phyloP scores from a whole-genome alignment of 1,140 invertebrate genomes.

The Aphelinus atriplicis region DNA sequence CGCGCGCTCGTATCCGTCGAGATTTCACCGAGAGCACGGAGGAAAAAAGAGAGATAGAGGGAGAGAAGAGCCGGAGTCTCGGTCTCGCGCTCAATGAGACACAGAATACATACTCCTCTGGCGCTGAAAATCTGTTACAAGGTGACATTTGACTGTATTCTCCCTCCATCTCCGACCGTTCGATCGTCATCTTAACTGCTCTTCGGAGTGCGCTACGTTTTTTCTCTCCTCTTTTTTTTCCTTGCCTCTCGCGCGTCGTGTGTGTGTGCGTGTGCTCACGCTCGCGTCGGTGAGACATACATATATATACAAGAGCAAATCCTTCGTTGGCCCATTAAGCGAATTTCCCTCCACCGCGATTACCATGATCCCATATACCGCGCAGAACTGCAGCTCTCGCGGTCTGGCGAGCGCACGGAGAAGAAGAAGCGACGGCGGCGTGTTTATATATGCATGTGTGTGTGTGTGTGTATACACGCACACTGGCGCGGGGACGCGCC shows the following conservation, averaged over 20 bases:
- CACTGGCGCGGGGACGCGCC: background rate
- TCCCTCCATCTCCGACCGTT: slow-evolving; percentile 14
- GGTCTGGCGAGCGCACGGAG: background rate
- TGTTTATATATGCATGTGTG: background rate
- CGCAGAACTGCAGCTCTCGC: too few species aligned
- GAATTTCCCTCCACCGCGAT: too few species aligned
- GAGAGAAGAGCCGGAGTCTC: background rate
- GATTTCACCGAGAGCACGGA: background rate
- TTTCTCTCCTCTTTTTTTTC: background rate
- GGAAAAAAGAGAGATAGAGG: slow-evolving; percentile 7
- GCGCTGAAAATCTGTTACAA: slow-evolving; percentile 42
- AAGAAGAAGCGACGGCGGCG: background rate
- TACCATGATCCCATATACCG: too few species aligned
- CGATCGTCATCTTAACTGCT: slow-evolving; percentile 27
- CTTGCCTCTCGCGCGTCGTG: background rate
- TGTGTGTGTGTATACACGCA: background rate
- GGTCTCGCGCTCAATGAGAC: slow-evolving; percentile 4
- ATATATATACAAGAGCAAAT: background rate
- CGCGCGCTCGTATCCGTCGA: slow-evolving; percentile 9
- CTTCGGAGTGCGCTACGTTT: slow-evolving; percentile 17
- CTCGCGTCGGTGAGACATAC: background rate
- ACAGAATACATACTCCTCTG: slow-evolving; percentile 30
- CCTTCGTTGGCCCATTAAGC: too few species aligned
- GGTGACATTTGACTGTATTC: slow-evolving; percentile 41
- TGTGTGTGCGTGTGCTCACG: background rate